Conservation (phyloP, 2,113 vertebrate species). For the Mesitornis unicolor region DNA sequence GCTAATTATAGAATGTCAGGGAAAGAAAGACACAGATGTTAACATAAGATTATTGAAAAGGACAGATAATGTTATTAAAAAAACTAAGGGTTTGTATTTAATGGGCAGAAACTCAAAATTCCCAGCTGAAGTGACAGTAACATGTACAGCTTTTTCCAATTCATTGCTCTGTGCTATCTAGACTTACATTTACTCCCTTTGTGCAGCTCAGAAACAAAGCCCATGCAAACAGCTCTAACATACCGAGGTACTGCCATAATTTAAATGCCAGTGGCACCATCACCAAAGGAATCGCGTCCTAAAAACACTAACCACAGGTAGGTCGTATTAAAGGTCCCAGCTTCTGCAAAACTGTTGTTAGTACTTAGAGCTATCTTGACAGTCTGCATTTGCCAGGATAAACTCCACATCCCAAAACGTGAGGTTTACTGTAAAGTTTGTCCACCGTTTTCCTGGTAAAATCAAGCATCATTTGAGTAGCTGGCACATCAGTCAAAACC, state of each 20-base stretch:
- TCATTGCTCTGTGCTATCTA: neutral
- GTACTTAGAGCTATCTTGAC: neutral
- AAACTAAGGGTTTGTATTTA: neutral
- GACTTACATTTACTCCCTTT: neutral
- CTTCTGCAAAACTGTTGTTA: neutral
- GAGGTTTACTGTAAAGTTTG: neutral
- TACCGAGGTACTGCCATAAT: neutral
- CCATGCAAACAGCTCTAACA: neutral
- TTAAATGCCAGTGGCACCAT: neutral
- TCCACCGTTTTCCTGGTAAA: neutral
- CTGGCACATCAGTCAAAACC: neutral
- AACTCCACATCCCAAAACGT: neutral
- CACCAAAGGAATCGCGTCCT: neutral
- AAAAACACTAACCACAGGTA: neutral
- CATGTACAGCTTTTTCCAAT: neutral
- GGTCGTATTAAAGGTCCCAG: neutral
- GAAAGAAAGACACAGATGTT: neutral
- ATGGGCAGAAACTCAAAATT: neutral
- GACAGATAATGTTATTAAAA: neutral
- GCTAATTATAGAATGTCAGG: neutral
- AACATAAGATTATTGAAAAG: conserved; percentile 1
- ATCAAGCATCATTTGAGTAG: neutral
- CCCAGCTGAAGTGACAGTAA: neutral
- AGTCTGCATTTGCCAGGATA: neutral
- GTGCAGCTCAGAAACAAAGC: neutral